Percentiles rank a stretch among this genome's conserved stretches.
Conservation (phyloP, 2,888 invertebrate species). For the Epinotia demarniana region DNA sequence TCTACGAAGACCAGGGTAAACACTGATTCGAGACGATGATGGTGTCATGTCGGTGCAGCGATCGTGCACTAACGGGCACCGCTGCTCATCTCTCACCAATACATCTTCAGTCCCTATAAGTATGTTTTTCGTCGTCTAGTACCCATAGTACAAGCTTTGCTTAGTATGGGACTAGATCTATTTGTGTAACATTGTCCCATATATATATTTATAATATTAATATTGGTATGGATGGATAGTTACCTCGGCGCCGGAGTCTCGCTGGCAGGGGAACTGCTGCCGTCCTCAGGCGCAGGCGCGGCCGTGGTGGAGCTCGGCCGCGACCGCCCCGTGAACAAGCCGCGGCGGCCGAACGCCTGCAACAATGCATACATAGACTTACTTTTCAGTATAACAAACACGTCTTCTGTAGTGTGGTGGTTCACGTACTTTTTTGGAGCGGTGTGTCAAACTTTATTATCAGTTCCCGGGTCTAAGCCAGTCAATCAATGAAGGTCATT, state of each 20-base stretch:
- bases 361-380: slow-evolving; percentile 51
- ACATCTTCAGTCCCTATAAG: too few relatives aligned
- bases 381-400: not conserved
- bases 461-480: too few relatives aligned
- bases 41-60: too few relatives aligned
- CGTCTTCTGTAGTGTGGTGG: not conserved
- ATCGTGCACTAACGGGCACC: too few relatives aligned
- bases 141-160: too few relatives aligned
- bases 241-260: slow-evolving; percentile 71
- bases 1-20: too few relatives aligned
- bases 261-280: slow-evolving; percentile 63
- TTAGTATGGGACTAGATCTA: too few relatives aligned
- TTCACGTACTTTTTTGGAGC: not conserved
- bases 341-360: slow-evolving; percentile 74
- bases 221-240: not conserved
- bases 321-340: slow-evolving; percentile 74
- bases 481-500: not conserved
- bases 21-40: too few relatives aligned
- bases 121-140: too few relatives aligned
- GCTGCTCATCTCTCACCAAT: too few relatives aligned
- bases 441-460: not conserved
- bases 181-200: too few relatives aligned
- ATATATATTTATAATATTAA: too few relatives aligned
- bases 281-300: slow-evolving; percentile 61
- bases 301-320: slow-evolving; percentile 68